Evolutionary conservation across 1,140 invertebrate species (phyloP).

Genomic region (Rhagoletis zephyria): DNA sequence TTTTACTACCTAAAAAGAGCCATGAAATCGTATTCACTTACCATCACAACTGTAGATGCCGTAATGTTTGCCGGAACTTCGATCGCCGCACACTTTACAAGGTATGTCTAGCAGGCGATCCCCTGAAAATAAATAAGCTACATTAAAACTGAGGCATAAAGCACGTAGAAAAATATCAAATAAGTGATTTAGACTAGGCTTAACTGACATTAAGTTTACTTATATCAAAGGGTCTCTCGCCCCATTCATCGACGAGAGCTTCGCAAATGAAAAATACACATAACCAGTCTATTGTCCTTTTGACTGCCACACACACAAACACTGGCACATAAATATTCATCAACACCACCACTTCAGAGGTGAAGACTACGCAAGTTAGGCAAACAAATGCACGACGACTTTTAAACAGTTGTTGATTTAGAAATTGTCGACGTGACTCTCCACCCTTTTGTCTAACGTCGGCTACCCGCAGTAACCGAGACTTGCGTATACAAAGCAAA

Average conservation of each 20-base stretch:
- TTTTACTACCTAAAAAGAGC: too few species aligned
- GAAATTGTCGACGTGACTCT: slow-evolving; percentile 35
- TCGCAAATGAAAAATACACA: neutral
- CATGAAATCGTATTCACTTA: slow-evolving; percentile 75
- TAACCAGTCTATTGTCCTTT: neutral
- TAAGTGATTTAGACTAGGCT: slow-evolving; percentile 27
- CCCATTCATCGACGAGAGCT: neutral
- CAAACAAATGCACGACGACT: slow-evolving; percentile 35
- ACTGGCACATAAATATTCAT: neutral
- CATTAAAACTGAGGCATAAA: slow-evolving; percentile 36
- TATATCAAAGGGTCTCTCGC: neutral
- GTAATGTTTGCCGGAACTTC: slow-evolving; percentile 97
- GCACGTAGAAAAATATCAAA: slow-evolving; percentile 30
- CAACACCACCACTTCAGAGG: neutral
- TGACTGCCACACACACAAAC: neutral
- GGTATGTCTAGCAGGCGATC: slow-evolving; percentile 94
- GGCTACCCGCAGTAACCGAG: neutral
- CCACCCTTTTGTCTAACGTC: neutral
- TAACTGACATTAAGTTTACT: slow-evolving; percentile 18
- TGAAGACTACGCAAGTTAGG: neutral
- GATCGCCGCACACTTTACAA: slow-evolving; percentile 96
- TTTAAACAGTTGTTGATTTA: slow-evolving; percentile 28
- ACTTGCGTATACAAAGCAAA: neutral
- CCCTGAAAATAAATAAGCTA: slow-evolving; percentile 76
- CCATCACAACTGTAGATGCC: slow-evolving; percentile 97